Base-by-base conservation (phyloP, 2,888 invertebrate genomes). In the Heteromyza rotundicornis region DNA sequence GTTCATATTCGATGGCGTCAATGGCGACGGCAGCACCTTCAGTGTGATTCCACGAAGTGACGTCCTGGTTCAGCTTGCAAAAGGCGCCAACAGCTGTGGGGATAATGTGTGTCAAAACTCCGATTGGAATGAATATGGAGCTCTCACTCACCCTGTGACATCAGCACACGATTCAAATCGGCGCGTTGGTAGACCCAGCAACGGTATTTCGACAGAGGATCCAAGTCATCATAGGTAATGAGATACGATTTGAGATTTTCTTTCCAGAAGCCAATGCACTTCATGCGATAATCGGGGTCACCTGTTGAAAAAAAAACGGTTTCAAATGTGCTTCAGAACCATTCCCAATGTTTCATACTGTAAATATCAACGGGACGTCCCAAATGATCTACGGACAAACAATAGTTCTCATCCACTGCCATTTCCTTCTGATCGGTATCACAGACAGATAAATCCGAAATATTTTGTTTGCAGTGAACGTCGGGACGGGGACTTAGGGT, bases 141-240 rank as follows among this genome's bases (percentile, higher is more conserved):
- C 16, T 40, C 5, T 32, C 32, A 35, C 19, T 59, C 64, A 78
- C 78, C 78, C 82, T 92, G 89, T 0, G 92, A 92, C 88, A 91
- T 89, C 14, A 90, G 85, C 73, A 98, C 90, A 80, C 90, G 86
- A 78, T 96, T 96, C 69, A 97, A 87, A 87, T 97, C 97, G 53
- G 95, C 91, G 75, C 98, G 87, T 82, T 98, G 97, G 83, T 97
- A 98, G 47, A 97, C 96, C 98, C 98, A 98, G 81, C 98, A 98
- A 73, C 97, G 89, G 81, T 96, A 98, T 80, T 92, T 94, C 2
- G 96, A 96, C 76, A 95, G 92, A 0, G 98, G 95, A 86, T 98
- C 98, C 73, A 97, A 86, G 79, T 96, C 96, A 80, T 98, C 98
- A 81, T 92, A 96, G 0, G 98, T 98, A 60, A 98, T 92, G 49